phyloP scores from a whole-genome alignment of 2,797 vertebrate species.

The Acropternis orthonyx region DNA sequence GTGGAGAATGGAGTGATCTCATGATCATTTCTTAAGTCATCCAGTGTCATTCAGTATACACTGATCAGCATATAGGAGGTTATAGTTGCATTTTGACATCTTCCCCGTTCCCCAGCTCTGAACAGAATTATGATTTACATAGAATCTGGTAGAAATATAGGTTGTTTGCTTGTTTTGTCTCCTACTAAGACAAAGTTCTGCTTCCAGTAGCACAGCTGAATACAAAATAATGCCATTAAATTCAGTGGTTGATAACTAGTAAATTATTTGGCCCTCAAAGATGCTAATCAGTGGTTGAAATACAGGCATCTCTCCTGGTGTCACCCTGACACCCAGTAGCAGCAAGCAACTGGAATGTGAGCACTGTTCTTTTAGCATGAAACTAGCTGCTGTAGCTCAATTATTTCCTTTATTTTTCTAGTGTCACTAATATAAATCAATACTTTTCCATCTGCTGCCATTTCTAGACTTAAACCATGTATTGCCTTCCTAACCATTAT shows the following conservation, averaged over 20 bases:
- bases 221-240: not conserved
- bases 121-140: not conserved
- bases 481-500: constrained; percentile 21
- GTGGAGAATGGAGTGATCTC: not conserved
- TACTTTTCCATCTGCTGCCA: constrained; percentile 52
- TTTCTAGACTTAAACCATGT: constrained; percentile 43
- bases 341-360: not conserved
- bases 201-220: not conserved
- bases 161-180: not conserved
- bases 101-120: not conserved
- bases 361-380: not conserved
- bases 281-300: not conserved
- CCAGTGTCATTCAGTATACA: not conserved
- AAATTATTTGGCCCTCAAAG: not conserved
- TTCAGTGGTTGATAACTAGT: not conserved
- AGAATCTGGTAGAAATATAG: not conserved
- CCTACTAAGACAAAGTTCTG: not conserved
- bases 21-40: not conserved
- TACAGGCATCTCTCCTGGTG: not conserved
- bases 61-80: not conserved
- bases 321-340: not conserved
- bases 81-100: not conserved
- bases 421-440: constrained; percentile 39
- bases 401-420: constrained; percentile 56
- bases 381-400: not conserved